phyloP scores from a whole-genome alignment of 2,113 vertebrate species.

The Hypomesus transpacificus region DNA sequence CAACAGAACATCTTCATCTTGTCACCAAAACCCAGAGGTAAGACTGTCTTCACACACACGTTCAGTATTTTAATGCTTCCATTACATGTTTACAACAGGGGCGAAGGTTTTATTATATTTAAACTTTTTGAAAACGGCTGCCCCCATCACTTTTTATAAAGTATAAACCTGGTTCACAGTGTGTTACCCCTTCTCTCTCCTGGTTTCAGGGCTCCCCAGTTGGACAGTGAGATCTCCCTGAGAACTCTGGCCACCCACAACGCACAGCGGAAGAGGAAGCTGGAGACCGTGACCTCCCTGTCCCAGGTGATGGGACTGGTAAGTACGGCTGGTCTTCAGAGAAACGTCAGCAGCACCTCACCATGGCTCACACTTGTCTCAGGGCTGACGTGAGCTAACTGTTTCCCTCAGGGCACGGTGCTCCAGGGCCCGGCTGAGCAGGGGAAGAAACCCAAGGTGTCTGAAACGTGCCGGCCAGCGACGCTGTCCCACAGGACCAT shows the following conservation, averaged over 20 bases:
- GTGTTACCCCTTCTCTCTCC: background rate
- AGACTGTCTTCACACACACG: background rate
- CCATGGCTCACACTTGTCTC: no score
- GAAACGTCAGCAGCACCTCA: no score
- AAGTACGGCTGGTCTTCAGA: conserved; percentile 26
- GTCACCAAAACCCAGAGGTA: conserved; percentile 49
- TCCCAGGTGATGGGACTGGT: conserved; percentile 88
- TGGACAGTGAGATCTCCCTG: conserved; percentile 79
- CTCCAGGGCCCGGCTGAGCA: conserved; percentile 70
- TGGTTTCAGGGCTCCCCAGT: conserved; percentile 70
- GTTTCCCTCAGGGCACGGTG: conserved; percentile 74
- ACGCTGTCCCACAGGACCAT: conserved; percentile 78
- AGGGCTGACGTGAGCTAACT: conserved; percentile 5
- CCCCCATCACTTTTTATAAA: no score
- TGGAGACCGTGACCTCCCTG: conserved; percentile 78
- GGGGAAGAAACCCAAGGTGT: conserved; percentile 86
- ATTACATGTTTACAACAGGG: no score
- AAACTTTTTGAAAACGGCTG: no score
- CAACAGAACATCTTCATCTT: background rate
- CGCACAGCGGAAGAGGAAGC: conserved; percentile 91
- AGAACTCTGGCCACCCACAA: conserved; percentile 82
- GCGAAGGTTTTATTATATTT: no score
- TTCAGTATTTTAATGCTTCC: no score
- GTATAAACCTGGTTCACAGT: background rate
- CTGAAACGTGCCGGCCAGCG: conserved; percentile 67